These are phyloP conservation scores for Pluvianellus socialis DNA, from an alignment of 2,113 vertebrate species.

Conservation along the genomic window DNA sequence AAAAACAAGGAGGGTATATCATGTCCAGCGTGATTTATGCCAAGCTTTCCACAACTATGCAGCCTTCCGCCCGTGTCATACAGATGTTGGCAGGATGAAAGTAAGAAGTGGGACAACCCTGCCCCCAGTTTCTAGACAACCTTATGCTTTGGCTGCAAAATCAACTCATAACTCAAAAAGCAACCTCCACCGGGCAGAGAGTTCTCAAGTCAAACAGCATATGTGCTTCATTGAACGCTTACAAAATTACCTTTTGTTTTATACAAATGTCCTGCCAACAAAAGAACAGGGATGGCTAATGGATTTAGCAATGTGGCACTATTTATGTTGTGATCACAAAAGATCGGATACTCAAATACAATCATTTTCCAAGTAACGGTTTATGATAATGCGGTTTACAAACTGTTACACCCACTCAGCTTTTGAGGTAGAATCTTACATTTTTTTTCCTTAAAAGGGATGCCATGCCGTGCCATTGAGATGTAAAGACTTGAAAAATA, in stretches of 20 bases:
- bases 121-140: background rate
- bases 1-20: conserved; percentile 21
- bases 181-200: background rate
- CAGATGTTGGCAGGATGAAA: conserved; percentile 13
- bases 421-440: background rate
- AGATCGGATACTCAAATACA: background rate
- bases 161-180: background rate
- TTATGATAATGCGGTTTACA: background rate
- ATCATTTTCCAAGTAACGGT: background rate
- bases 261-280: background rate
- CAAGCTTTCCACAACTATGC: conserved; percentile 17
- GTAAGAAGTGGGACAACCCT: background rate
- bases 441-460: background rate
- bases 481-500: background rate
- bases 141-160: conserved; percentile 15
- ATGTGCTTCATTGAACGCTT: conserved; percentile 6
- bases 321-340: background rate
- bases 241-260: conserved; percentile 34
- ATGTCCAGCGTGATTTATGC: background rate
- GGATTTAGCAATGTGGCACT: background rate
- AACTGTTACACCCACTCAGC: background rate
- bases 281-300: background rate
- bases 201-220: background rate
- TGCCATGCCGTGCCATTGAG: background rate
- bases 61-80: background rate